Evolutionary conservation across 2,113 vertebrate genomes (phyloP).

Genomic region (Passer domesticus): DNA sequence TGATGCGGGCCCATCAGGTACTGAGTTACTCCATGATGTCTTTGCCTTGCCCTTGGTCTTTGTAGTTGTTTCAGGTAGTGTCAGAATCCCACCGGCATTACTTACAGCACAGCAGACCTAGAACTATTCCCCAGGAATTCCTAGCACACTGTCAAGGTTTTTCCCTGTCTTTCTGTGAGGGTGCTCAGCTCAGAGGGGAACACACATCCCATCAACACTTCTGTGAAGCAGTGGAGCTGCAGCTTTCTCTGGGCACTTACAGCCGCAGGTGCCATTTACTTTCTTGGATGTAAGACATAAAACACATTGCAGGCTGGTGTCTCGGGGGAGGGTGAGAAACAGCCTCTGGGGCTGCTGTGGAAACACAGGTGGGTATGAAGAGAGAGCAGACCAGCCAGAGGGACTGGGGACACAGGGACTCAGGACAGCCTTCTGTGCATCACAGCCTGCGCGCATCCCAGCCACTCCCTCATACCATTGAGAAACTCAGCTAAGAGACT

Average conservation of each 20-base stretch:
- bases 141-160: not conserved
- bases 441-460: fast-evolving
- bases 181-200: not conserved
- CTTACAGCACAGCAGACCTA: not conserved
- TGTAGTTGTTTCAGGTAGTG: not conserved
- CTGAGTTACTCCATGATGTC: not conserved
- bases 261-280: not conserved
- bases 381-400: not conserved
- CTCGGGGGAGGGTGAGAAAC: not conserved
- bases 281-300: not conserved
- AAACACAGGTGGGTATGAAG: not conserved
- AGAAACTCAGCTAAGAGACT: not conserved
- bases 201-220: not conserved
- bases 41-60: not conserved
- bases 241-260: not conserved
- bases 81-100: not conserved
- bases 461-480: not conserved
- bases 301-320: not conserved
- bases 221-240: not conserved
- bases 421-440: fast-evolving
- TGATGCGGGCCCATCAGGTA: too few relatives aligned
- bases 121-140: not conserved
- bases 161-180: not conserved
- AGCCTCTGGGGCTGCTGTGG: not conserved
- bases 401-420: fast-evolving